Evolutionary conservation across 2,888 invertebrate genomes (phyloP).

Genomic region (Pyrrhosoma nymphula): DNA sequence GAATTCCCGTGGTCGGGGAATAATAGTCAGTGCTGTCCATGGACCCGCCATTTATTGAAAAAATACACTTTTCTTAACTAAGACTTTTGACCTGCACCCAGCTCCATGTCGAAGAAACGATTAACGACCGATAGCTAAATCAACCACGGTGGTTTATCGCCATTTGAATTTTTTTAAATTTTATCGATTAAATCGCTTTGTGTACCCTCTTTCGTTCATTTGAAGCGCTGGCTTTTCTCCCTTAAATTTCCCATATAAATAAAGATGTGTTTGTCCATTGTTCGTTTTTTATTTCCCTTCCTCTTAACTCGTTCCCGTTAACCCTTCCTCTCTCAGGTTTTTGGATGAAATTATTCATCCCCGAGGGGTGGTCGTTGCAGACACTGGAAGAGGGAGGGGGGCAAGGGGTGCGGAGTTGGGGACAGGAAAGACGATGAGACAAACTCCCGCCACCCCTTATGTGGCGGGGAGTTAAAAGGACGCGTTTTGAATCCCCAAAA

Average conservation of each 20-base stretch:
- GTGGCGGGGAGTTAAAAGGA: background rate
- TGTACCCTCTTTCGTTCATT: background rate
- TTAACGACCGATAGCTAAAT: background rate
- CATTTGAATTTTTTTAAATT: background rate
- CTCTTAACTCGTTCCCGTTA: background rate
- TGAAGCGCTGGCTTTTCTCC: background rate
- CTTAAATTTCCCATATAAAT: background rate
- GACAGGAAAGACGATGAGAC: background rate
- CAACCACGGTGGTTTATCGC: background rate
- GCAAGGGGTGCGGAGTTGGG: background rate
- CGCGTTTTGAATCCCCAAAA: conserved; percentile 8
- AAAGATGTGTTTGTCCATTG: background rate
- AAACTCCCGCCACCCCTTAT: background rate
- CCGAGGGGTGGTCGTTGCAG: background rate
- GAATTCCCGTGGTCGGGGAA: too few species aligned
- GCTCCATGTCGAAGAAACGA: too few species aligned
- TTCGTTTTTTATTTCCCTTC: background rate
- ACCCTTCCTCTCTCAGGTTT: background rate
- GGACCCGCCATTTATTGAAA: too few species aligned
- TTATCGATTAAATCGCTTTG: background rate
- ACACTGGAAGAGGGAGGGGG: background rate
- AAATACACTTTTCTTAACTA: too few species aligned
- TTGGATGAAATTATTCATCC: background rate
- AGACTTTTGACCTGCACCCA: too few species aligned
- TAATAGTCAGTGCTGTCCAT: too few species aligned